Conservation (phyloP, 2,888 invertebrate species). For the Latrodectus hesperus region DNA sequence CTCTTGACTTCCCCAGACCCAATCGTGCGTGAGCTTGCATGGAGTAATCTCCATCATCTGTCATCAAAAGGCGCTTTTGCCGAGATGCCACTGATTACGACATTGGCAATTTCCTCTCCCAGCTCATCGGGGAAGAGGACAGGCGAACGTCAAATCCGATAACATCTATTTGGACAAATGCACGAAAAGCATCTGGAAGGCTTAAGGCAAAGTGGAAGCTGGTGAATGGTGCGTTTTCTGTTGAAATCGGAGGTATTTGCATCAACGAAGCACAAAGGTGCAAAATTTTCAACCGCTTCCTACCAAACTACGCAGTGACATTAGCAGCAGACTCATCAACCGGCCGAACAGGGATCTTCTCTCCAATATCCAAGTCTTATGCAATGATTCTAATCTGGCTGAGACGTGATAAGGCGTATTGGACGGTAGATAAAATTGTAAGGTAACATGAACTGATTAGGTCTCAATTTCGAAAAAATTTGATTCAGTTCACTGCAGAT, state of each 20-base stretch:
- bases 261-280: not conserved
- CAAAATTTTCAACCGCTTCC: not conserved
- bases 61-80: not conserved
- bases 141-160: not conserved
- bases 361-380: no score
- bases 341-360: not conserved
- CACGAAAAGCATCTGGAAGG: not conserved
- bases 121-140: not conserved
- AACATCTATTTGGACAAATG: not conserved
- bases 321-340: fast-evolving
- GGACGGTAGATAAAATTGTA: no score
- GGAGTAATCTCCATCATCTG: no score
- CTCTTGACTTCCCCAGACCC: not conserved
- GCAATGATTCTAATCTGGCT: no score
- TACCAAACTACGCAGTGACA: fast-evolving
- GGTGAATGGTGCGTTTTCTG: fast-evolving
- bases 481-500: no score
- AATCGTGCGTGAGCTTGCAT: no score
- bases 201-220: not conserved
- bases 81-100: not conserved
- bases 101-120: not conserved
- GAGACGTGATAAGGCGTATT: no score
- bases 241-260: not conserved
- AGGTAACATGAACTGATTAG: no score
- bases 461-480: no score